These are phyloP conservation scores for Prionailurus bengalensis DNA, from an alignment of 2,113 vertebrate genomes.

Conservation along the genomic window DNA sequence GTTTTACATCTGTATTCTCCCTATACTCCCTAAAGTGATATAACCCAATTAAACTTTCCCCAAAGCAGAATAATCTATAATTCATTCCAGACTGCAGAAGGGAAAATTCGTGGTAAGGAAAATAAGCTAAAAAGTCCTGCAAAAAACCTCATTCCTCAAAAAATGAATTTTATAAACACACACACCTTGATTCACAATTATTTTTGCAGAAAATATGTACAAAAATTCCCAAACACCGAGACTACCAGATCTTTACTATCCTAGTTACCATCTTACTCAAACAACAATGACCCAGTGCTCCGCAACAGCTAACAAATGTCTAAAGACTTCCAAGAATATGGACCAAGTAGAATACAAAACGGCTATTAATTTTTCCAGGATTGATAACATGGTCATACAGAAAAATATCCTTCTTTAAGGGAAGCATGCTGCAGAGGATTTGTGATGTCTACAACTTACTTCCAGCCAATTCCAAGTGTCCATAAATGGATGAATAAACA, in stretches of 20 bases:
- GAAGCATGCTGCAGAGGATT: not conserved
- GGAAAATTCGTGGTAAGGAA: not conserved
- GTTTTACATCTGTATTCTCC: slow-evolving; percentile 7
- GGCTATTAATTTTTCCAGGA: not conserved
- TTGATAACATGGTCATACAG: not conserved
- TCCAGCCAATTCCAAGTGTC: slow-evolving; percentile 8
- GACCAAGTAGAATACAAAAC: not conserved
- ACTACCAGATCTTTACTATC: not conserved
- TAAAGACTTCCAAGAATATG: not conserved
- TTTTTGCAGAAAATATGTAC: not conserved
- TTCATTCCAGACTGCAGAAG: not conserved
- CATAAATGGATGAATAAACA: not conserved
- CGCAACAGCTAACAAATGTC: not conserved
- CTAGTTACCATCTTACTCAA: not conserved
- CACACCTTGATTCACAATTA: not conserved
- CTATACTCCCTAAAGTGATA: not conserved
- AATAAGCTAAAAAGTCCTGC: not conserved
- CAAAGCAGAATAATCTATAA: not conserved
- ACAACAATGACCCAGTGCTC: not conserved
- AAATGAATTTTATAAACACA: not conserved
- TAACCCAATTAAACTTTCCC: not conserved
- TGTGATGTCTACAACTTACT: not conserved
- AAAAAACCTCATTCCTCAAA: slow-evolving; percentile 22
- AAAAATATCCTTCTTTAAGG: not conserved
- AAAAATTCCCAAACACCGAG: slow-evolving; percentile 19